Percentiles rank a stretch among this genome's conserved stretches.
These are phyloP conservation scores for Ophthalmolycus amberensis DNA, from an alignment of 2,113 vertebrate genomes.

Conservation along the genomic window DNA sequence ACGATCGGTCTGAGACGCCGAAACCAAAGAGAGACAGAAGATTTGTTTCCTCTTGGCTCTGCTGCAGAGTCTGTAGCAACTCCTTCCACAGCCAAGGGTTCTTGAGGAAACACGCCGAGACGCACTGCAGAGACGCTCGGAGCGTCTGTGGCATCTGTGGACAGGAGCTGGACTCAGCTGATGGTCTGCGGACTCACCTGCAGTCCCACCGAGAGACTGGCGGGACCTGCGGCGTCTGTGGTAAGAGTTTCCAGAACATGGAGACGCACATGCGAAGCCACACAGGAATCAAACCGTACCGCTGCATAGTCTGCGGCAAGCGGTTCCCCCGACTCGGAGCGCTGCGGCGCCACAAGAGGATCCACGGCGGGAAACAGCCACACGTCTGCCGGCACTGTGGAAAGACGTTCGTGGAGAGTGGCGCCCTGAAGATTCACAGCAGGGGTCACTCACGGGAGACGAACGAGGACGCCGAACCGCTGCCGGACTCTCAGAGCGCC, in stretches of 20 bases:
- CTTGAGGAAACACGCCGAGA: slow-evolving; percentile 60
- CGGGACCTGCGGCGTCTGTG: slow-evolving; percentile 67
- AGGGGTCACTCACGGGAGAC: slow-evolving; percentile 19
- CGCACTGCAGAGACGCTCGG: slow-evolving; percentile 31
- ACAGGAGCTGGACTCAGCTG: slow-evolving; percentile 32
- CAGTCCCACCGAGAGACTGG: slow-evolving; percentile 43
- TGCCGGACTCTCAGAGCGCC: background rate
- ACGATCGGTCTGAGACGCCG: background rate
- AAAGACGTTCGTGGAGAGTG: slow-evolving; percentile 42
- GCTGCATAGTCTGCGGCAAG: slow-evolving; percentile 59
- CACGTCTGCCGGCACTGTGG: slow-evolving; percentile 40
- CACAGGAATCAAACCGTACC: slow-evolving; percentile 60
- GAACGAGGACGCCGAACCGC: accelerated
- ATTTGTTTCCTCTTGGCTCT: background rate
- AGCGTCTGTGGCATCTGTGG: slow-evolving; percentile 55
- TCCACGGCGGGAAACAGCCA: slow-evolving; percentile 31
- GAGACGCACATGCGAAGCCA: slow-evolving; percentile 63
- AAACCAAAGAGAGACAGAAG: background rate
- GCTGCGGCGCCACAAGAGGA: slow-evolving; percentile 76
- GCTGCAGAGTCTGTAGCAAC: slow-evolving; percentile 57
- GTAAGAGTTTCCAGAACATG: slow-evolving; percentile 66
- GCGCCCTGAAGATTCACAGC: slow-evolving; percentile 37
- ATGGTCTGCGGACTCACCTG: slow-evolving; percentile 43
- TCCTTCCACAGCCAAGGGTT: slow-evolving; percentile 56
- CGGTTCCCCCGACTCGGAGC: slow-evolving; percentile 55